Evolutionary conservation across 37 sponge, comb jelly and placozoan genomes (phyloP).

Genomic region (Beroe ovata): DNA sequence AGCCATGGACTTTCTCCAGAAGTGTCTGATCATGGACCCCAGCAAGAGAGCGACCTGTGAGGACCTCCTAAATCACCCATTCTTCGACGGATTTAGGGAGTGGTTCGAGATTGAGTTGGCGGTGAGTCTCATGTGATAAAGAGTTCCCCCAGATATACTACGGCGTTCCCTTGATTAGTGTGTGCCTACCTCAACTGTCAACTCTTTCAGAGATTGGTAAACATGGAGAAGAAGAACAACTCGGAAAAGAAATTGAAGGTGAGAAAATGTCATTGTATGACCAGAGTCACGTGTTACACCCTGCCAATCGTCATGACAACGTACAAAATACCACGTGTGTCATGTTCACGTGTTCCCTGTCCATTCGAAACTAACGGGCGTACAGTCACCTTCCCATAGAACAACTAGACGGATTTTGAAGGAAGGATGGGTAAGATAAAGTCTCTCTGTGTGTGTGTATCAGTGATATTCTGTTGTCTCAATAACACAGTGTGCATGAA

Average conservation of each 20-base stretch:
- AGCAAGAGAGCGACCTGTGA: conserved; percentile 81
- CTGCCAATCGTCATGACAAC: no score
- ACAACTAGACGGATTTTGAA: conserved; percentile 20
- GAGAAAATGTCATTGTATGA: no score
- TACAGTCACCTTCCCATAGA: conserved; percentile 64
- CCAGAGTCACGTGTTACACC: no score
- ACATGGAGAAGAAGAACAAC: conserved; percentile 39
- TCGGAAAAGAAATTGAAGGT: conserved; percentile 58
- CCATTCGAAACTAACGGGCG: conserved; percentile 3
- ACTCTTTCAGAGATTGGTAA: conserved; percentile 15
- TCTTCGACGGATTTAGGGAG: conserved; percentile 90
- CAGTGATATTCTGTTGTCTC: no score
- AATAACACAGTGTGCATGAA: no score
- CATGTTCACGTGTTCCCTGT: no score
- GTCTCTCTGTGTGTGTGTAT: no score
- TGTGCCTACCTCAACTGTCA: background rate
- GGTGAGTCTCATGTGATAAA: conserved; percentile 44
- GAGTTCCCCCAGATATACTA: no score
- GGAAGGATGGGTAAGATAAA: conserved; percentile 67
- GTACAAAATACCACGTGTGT: no score
- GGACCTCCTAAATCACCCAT: conserved; percentile 89
- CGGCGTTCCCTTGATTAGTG: no score
- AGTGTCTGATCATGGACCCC: conserved; percentile 90
- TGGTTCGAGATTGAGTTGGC: conserved; percentile 91
- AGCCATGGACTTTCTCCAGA: conserved; percentile 67